Percentiles rank a stretch among this genome's conserved stretches.
phyloP scores from a whole-genome alignment of 2,113 vertebrate species.

The Ailuropoda melanoleuca region DNA sequence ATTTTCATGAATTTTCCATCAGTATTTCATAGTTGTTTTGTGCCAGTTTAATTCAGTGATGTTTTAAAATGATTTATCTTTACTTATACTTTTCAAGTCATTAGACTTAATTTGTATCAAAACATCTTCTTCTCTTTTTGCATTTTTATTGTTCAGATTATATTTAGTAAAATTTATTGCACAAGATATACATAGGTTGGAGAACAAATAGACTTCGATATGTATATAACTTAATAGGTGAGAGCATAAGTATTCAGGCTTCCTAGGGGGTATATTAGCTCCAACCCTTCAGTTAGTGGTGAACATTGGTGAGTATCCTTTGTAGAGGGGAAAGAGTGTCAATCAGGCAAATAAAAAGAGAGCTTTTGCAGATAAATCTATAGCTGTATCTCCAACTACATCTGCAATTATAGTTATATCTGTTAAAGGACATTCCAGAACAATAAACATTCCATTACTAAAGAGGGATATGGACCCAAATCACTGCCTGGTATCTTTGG shows the following conservation, averaged over 20 bases:
- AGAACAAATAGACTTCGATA: background rate
- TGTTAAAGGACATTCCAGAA: background rate
- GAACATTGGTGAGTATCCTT: background rate
- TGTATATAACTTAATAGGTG: background rate
- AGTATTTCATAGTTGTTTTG: background rate
- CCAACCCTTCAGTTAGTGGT: background rate
- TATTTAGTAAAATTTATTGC: background rate
- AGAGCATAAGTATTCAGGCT: background rate
- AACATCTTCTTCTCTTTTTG: background rate
- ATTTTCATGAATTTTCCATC: background rate
- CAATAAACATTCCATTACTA: background rate
- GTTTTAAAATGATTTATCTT: conserved; percentile 1
- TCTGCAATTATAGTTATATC: background rate
- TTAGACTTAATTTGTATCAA: background rate
- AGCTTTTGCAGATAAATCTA: background rate
- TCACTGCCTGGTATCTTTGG: background rate
- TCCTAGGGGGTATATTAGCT: background rate
- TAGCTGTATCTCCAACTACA: background rate
- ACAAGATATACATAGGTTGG: background rate
- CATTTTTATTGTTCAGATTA: background rate
- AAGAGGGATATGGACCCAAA: background rate
- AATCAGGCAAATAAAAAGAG: background rate
- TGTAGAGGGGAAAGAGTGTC: background rate
- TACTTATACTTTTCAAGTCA: background rate
- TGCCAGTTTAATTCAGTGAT: background rate